Percentiles rank a stretch among this genome's conserved stretches.
These are phyloP conservation scores for Xiphorhynchus elegans DNA, from an alignment of 2,113 vertebrate genomes.

Conservation along the genomic window DNA sequence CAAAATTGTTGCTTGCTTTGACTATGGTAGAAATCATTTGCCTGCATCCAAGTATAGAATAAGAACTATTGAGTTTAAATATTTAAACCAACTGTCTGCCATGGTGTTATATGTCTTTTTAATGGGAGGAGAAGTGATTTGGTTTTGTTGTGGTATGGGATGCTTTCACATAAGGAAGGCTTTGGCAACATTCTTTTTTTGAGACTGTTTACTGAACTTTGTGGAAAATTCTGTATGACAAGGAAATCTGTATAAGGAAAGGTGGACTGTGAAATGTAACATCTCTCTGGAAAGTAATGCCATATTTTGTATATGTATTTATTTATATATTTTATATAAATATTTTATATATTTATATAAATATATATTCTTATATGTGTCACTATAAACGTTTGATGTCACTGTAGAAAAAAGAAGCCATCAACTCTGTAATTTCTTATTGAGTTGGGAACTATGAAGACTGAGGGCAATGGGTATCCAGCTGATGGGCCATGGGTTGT, in stretches of 20 bases:
- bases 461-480: neutral
- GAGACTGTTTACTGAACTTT: neutral
- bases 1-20: neutral
- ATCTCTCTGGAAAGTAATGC: conserved; percentile 25
- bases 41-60: neutral
- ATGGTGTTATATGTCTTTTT: neutral
- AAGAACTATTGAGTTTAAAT: neutral
- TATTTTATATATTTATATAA: conserved; percentile 69
- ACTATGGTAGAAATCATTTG: neutral
- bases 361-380: conserved; percentile 62
- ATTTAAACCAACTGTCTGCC: neutral
- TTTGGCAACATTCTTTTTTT: neutral
- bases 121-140: neutral
- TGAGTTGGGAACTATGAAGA: neutral
- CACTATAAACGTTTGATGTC: conserved; percentile 29
- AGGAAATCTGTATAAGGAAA: neutral
- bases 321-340: conserved; percentile 72
- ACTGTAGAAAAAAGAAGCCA: neutral
- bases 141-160: conserved; percentile 3
- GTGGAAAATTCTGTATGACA: neutral
- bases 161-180: neutral
- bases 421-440: neutral
- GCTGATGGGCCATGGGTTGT: neutral
- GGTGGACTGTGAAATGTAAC: conserved; percentile 17
- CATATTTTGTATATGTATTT: conserved; percentile 63